phyloP scores from a whole-genome alignment of 2,113 vertebrate species.

The Nycticorax nycticorax region DNA sequence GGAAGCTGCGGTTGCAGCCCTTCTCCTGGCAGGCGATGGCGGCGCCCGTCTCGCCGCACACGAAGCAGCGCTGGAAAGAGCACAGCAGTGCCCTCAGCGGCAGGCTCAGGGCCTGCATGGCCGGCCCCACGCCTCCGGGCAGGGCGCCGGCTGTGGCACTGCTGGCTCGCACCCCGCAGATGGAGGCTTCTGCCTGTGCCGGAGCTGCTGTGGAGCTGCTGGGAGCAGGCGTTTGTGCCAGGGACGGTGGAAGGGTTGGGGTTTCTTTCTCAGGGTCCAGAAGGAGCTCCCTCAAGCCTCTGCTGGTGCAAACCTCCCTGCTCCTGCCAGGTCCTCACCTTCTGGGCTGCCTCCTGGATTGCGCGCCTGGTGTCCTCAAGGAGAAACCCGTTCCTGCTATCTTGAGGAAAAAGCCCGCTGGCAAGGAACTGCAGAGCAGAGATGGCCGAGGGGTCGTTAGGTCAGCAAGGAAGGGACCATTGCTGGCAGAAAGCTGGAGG shows the following conservation, averaged over 20 bases:
- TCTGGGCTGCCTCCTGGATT: not conserved
- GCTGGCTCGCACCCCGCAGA: not conserved
- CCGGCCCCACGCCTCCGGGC: not conserved
- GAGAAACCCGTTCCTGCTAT: not conserved
- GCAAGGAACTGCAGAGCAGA: not conserved
- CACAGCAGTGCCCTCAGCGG: not conserved
- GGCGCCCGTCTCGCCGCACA: not conserved
- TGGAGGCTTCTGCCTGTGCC: no score
- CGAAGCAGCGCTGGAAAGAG: not conserved
- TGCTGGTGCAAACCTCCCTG: not conserved
- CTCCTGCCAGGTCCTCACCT: not conserved
- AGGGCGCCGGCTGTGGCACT: not conserved
- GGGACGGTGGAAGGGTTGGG: not conserved
- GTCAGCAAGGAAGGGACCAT: no score
- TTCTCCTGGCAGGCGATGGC: not conserved
- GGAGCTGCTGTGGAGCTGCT: not conserved
- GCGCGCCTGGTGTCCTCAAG: not conserved
- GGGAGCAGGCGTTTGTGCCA: not conserved
- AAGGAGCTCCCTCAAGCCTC: not conserved
- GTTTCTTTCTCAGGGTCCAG: not conserved
- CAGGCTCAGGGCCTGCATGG: no score
- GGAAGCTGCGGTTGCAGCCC: not conserved
- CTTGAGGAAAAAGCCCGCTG: no score
- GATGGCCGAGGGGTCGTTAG: not conserved
- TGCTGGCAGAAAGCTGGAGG: not conserved